phyloP scores from a whole-genome alignment of 2,797 vertebrate species.

The Peromyscus attwateri region DNA sequence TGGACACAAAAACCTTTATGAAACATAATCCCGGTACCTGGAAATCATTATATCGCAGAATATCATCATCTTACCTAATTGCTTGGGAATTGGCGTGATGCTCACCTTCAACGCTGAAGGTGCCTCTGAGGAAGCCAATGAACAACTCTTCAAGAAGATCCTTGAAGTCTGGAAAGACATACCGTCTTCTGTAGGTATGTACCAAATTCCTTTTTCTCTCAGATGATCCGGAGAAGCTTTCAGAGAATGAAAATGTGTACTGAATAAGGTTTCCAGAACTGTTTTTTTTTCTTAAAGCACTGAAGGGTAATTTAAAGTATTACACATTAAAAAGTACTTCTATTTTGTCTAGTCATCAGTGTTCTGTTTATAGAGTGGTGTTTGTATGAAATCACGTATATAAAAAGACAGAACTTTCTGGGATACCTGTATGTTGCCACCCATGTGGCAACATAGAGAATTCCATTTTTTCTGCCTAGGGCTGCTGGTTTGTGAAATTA shows the following conservation, averaged over 20 bases:
- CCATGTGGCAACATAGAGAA: conserved; percentile 31
- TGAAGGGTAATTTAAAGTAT: conserved; percentile 37
- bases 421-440: not conserved
- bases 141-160: conserved; percentile 96
- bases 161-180: conserved; percentile 97
- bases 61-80: conserved; percentile 96
- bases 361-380: conserved; percentile 59
- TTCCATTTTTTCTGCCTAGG: not conserved
- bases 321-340: not conserved
- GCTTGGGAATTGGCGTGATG: conserved; percentile 94
- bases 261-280: conserved; percentile 52
- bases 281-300: conserved; percentile 28
- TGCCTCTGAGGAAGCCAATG: conserved; percentile 95
- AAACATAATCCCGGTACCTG: conserved; percentile 91
- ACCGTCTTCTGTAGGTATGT: conserved; percentile 95
- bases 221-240: conserved; percentile 29
- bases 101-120: conserved; percentile 97
- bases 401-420: conserved; percentile 20
- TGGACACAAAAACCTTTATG: conserved; percentile 82
- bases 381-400: conserved; percentile 72
- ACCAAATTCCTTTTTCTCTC: conserved; percentile 58
- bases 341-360: conserved; percentile 47
- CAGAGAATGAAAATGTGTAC: conserved; percentile 13
- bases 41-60: conserved; percentile 94
- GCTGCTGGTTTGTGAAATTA: conserved; percentile 13